phyloP scores from a whole-genome alignment of 2,797 vertebrate species.

The Aratinga solstitialis region DNA sequence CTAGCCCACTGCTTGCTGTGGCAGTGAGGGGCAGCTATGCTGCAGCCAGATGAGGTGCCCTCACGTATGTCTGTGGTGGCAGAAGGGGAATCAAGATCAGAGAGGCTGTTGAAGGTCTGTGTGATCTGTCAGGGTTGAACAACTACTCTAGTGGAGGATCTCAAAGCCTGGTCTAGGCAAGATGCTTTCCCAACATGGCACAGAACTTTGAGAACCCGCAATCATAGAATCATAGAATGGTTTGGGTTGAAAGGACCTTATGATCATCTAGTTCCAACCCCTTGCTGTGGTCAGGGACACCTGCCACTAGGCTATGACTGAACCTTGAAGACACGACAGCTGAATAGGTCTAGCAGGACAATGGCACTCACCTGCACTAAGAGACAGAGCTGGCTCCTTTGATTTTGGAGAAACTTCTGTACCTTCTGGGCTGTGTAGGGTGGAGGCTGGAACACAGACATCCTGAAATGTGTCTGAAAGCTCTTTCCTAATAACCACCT shows the following conservation, averaged over 20 bases:
- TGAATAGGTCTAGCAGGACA: background rate
- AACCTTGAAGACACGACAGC: background rate
- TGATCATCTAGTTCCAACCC: background rate
- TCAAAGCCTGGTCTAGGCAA: background rate
- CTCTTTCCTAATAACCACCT: background rate
- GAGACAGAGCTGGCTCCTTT: background rate
- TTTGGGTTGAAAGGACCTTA: background rate
- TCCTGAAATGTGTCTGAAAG: background rate
- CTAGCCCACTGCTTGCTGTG: background rate
- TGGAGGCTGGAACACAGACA: background rate
- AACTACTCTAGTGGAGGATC: background rate
- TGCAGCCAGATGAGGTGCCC: background rate
- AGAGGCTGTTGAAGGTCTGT: background rate
- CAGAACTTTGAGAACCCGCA: rapidly evolving
- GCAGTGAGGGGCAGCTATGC: background rate
- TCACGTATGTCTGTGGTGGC: rapidly evolving
- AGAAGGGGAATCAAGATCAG: background rate
- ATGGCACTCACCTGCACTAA: background rate
- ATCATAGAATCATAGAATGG: background rate
- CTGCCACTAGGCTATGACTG: background rate
- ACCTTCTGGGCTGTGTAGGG: rapidly evolving
- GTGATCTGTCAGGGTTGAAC: background rate
- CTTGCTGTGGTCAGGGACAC: background rate
- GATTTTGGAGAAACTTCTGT: background rate
- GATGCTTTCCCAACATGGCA: background rate